Base-by-base conservation (phyloP, 2,113 vertebrate species). In the Rhinogobius similis region DNA sequence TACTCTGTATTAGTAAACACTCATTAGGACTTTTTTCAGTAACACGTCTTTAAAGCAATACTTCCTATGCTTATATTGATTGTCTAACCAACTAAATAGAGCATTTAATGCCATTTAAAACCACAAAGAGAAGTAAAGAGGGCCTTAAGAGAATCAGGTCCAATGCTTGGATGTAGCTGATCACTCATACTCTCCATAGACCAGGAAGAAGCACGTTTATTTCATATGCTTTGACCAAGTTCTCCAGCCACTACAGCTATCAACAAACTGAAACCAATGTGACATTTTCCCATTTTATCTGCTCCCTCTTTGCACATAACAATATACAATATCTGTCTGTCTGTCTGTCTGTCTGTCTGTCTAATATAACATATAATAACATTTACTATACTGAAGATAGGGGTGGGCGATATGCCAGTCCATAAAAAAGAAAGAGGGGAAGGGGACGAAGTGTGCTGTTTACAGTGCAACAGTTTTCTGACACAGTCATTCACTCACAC, bases 1-100 rank as follows among this genome's bases (percentile, higher is more conserved):
- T 65, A 59, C 48, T 78, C 55, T 69, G 65, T 61, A 58, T 73
- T 67, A 67, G 59, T 76, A 78, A 59, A 78, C 72, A 67, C 65
- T 65, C 76, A 76, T 78, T 72, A 63, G 66, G 44, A 52, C 63
- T 7, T 5, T 50, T 59, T 29, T 61, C 55, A 58, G 24, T 23
- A 12, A 18, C 1, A 50, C 32, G 32, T 13, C 65, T 55, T 23
- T 56, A 53, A 38, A 48, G 16, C 50, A 43, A 13, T 16, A 58
- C 16, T 58, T 29, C 26, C 26, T 29, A 2, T 26, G 11, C 13
- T 27, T 58, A 29, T 58, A 55, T 29, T 58, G 26, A 29, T 56
- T 61, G 10, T n/a, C 23, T 3, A 8, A 27, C 5, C 10, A n/a
- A 32, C 18, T n/a, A 29, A n/a, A 16, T 1, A 12, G 29, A 16